Base-by-base conservation (phyloP, 2,888 invertebrate species). In the Lymantria dispar region DNA sequence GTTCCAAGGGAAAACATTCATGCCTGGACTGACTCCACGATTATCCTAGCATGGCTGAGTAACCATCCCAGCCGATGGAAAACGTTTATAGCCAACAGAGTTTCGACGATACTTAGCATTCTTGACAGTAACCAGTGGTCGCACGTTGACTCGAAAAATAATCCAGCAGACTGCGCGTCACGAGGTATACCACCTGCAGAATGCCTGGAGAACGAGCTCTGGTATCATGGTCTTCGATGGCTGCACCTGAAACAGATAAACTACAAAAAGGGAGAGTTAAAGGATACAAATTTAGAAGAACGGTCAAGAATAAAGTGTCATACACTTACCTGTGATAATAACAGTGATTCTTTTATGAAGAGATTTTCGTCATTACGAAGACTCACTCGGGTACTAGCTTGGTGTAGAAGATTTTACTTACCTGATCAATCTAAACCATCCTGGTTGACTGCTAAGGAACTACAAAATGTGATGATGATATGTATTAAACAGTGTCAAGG, bases 81-180 rank as follows among this genome's bases (percentile, higher is more conserved):
- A 13, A 46, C 39, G 7, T 46, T 46, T 13, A 13, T 46, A 3
- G 45, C 13, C 1, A 46, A 46, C 12, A n/a, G 41, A 11, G 38
- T 38, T 1, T 38, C 40, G 9, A 12, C 15, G 11, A 47, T 47
- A 14, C 8, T 47, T 2, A 11, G n/a, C 8, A 5, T 3, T 37
- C 36, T 36, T 3, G 44, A 45, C 8, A 29, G 13, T 10, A 29
- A 13, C 13, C 43, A 48, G n/a, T 48, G 48, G 48, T 37, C 48
- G 10, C 30, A 43, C 29, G 43, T 48, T 13, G 12, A 11, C 7
- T 48, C 48, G 5, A 7, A 10, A 10, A 7, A 37, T 30, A 48
- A 48, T 29, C 48, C 48, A 7, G 48, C 43, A 11, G 48, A 43
- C 11, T n/a, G 12, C 11, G 48, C 48, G 11, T 48, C 48, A 10